phyloP scores from a whole-genome alignment of 2,797 vertebrate genomes.

The Sebastes taczanowskii region DNA sequence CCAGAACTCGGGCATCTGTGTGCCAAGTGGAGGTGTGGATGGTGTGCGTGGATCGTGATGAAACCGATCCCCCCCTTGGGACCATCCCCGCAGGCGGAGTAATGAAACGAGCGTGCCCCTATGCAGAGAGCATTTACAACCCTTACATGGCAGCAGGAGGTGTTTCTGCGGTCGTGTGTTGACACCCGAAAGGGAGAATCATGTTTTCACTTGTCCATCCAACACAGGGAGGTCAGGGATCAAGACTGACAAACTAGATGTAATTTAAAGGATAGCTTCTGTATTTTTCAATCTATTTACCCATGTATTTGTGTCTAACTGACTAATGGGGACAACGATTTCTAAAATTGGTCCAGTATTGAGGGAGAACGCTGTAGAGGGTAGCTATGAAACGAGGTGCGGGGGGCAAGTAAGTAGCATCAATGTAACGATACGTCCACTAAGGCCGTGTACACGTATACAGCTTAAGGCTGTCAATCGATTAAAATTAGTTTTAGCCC shows the following conservation, averaged over 20 bases:
- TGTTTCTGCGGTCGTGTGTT: background rate
- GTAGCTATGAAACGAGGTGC: too few relatives aligned
- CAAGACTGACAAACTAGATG: too few relatives aligned
- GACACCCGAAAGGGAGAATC: constrained; percentile 7
- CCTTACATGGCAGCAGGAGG: background rate
- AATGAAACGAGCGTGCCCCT: constrained; percentile 35
- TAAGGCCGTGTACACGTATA: too few relatives aligned
- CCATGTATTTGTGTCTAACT: too few relatives aligned
- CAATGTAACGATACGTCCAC: too few relatives aligned
- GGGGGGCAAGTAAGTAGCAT: too few relatives aligned
- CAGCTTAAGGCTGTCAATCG: too few relatives aligned
- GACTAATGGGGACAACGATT: too few relatives aligned
- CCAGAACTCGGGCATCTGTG: constrained; percentile 5
- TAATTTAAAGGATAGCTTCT: fast-evolving
- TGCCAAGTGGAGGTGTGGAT: constrained; percentile 21
- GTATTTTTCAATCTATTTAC: too few relatives aligned
- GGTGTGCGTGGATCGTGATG: constrained; percentile 32
- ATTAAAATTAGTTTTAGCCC: too few relatives aligned
- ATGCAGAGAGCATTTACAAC: constrained; percentile 24
- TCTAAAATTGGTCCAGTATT: too few relatives aligned
- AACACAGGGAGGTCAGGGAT: constrained; percentile 15
- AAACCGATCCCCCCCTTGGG: constrained; percentile 34
- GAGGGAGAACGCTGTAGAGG: too few relatives aligned
- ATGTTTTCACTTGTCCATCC: background rate
- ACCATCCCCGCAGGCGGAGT: constrained; percentile 29